Evolutionary conservation across 2,888 invertebrate genomes (phyloP).

Genomic region (Pinctada fucata): DNA sequence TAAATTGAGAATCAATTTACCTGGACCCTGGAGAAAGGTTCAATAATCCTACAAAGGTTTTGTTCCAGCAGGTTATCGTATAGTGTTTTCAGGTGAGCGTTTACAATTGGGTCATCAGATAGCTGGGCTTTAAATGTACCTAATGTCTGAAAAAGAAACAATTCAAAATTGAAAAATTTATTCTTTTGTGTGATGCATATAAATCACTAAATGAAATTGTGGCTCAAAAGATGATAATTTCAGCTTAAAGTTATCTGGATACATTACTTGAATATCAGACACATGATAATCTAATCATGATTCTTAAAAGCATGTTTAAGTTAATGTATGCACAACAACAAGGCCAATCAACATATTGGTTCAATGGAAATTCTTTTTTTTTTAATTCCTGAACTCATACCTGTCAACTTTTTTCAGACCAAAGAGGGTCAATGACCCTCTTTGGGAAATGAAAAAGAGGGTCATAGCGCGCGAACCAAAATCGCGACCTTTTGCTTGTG

Average conservation of each 20-base stretch:
- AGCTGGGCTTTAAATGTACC: conserved; percentile 91
- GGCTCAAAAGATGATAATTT: background rate
- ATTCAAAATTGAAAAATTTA: background rate
- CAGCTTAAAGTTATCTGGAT: background rate
- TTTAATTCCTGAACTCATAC: no score
- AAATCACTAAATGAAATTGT: background rate
- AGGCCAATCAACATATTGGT: no score
- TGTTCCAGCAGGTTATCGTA: conserved; percentile 99
- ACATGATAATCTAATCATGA: background rate
- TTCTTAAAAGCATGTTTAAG: background rate
- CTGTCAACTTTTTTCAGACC: no score
- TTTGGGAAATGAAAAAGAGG: no score
- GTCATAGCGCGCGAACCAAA: no score
- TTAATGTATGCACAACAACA: no score
- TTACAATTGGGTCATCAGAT: conserved; percentile 96
- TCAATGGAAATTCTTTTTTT: no score
- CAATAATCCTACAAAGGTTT: conserved; percentile 98
- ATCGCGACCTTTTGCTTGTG: no score
- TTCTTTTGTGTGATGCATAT: background rate
- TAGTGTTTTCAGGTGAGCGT: conserved; percentile 96
- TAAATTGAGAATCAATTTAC: conserved; percentile 65
- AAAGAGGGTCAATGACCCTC: no score
- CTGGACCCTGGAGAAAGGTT: conserved; percentile 98
- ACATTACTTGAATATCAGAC: background rate
- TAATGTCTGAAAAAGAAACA: conserved; percentile 81